phyloP scores from a whole-genome alignment of 2,888 invertebrate genomes.

The Melanophora roralis region DNA sequence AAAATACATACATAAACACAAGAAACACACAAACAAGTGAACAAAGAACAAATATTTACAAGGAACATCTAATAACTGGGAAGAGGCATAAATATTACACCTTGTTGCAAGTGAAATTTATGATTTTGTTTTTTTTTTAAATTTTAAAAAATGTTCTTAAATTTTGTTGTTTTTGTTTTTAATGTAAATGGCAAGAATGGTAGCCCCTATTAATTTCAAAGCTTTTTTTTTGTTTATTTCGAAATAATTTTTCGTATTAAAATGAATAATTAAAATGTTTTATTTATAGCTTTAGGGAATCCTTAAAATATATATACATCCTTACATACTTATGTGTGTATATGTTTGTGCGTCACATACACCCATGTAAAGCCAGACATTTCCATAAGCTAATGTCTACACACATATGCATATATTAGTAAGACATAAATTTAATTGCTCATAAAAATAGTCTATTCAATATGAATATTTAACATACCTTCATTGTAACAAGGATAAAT shows the following conservation, averaged over 20 bases:
- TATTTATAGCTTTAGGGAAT: constrained; percentile 22
- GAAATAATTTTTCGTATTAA: not conserved
- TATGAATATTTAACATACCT: not conserved
- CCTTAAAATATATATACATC: constrained; percentile 31
- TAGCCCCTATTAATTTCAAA: too few relatives aligned
- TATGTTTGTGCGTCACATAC: not conserved
- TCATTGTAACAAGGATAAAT: not conserved
- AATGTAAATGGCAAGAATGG: too few relatives aligned
- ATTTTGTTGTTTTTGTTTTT: not conserved
- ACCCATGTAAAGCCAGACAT: not conserved
- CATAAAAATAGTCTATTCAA: not conserved
- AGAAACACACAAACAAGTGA: not conserved
- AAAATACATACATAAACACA: not conserved
- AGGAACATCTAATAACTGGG: too few relatives aligned
- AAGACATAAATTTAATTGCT: not conserved
- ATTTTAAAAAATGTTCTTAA: too few relatives aligned
- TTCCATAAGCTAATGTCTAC: not conserved
- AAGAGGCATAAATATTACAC: not conserved
- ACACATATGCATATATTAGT: not conserved
- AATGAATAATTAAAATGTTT: not conserved
- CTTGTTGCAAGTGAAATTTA: not conserved
- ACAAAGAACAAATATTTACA: not conserved
- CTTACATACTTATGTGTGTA: constrained; percentile 24
- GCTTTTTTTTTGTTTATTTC: not conserved
- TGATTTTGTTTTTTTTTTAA: constrained; percentile 16